These are phyloP conservation scores for Valencia hispanica DNA, from an alignment of 2,797 vertebrate species.

Conservation along the genomic window DNA sequence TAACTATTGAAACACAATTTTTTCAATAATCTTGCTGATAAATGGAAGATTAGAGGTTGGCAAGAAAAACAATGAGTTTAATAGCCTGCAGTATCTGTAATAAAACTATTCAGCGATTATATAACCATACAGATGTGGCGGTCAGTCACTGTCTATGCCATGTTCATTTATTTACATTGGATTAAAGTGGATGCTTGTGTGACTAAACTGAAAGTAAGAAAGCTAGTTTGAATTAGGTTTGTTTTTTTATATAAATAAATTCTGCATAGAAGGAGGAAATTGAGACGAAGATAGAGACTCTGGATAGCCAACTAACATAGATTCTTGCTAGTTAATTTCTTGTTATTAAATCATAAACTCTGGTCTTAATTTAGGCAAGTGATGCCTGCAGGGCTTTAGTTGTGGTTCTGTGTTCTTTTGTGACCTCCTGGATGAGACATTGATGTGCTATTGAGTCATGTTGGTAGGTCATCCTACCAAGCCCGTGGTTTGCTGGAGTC, in stretches of 20 bases:
- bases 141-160: neutral
- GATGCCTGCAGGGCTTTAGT: neutral
- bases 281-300: neutral
- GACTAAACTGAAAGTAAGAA: neutral
- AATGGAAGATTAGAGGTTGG: too few species aligned
- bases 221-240: neutral
- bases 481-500: too few species aligned
- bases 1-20: too few species aligned
- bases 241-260: neutral
- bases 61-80: constrained; percentile 1
- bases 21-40: too few species aligned
- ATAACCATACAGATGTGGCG: constrained; percentile 2
- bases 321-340: neutral
- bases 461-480: neutral
- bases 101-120: constrained; percentile 13
- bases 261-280: neutral
- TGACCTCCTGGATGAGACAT: neutral
- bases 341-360: neutral
- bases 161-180: neutral
- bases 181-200: neutral
- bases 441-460: neutral
- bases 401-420: neutral
- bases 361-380: neutral
- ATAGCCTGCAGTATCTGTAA: neutral
- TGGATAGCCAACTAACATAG: neutral